Evolutionary conservation across 2,888 invertebrate species (phyloP), one percentile per base, ranked within the genome.

Genomic region (Pristionchus fissidentatus): DNA sequence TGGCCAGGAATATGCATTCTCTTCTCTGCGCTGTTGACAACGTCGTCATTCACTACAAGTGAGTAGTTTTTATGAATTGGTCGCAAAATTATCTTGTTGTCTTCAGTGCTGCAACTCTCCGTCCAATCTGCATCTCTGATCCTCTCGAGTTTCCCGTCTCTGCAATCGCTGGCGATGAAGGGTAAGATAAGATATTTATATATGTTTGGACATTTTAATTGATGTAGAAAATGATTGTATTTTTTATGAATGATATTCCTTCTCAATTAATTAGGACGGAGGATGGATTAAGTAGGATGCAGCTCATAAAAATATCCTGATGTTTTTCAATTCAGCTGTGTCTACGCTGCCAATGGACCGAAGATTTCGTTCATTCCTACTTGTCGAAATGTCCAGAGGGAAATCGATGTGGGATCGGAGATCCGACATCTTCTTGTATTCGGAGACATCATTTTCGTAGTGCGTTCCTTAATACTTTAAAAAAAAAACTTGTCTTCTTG

Each of bases 21-120:
- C 73, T 87, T 41, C 62, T 87, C 8, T 86, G 86, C 38, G 86
- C 87, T 1, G 84, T 87, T 32, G 87, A 86, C 49, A 87, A 87
- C 70, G 70, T 84, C 15, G 83, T 87, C 26, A n/a, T 87, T 22
- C 86, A 87, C 46, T 87, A 87, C 62, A 85, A 84, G 81, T 81
- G 4, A 52, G 77, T 15, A 22, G 29, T 8, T 26, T 75, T 41
- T 8, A 3, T n/a, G 8, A 78, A 41, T n/a, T 2, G 8, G n/a
- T 32, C 49, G 49, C 10, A 26, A 32, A 41, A 78, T n/a, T 41
- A 8, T 52, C 1, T 7, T 38, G 1, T 41, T 80, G n/a, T n/a
- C n/a, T n/a, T 8, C 8, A 81, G 81, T 43, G 87, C 85, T 13
- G 82, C 80, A 32, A 86, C 85, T 32, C 52, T 87, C 7, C 84